Evolutionary conservation across 2,797 vertebrate species (phyloP), one percentile per base, ranked within the genome.

Genomic region (Falco cherrug): DNA sequence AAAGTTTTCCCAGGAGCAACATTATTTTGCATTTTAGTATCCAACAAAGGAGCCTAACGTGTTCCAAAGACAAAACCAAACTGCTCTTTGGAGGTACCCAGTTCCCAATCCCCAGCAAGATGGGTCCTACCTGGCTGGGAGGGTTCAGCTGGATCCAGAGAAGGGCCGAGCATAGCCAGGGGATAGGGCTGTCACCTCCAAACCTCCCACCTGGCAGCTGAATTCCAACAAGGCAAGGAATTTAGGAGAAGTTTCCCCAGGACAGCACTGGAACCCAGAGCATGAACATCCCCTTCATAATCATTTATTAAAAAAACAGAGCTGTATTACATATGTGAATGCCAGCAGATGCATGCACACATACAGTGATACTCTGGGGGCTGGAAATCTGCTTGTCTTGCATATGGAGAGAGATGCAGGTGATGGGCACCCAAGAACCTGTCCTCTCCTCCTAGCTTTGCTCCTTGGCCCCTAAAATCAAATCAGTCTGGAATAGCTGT

Each of bases 201-300:
- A 67, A 67, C 26, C 37, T 47, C 71, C 54, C 13, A 1, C 16
- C 31, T 6, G 43, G 50, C 56, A 50, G 61, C 65, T 28, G 39
- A 26, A 22, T 39, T 57, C 0, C 0, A 28, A 14, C 0, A 1
- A 43, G 14, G 64, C 11, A 39, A 39, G 39, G 39, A 39, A 39
- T 39, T 39, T 39, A 39, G 39, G 22, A 25, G 24, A 53, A 19
- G 17, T 45, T 70, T 11, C 39, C 57, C 63, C 51, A 24, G 67
- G 19, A 3, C 24, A 26, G 50, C 0, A 1, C 48, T 21, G 63
- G 51, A 48, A 26, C 73, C 56, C 16, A 20, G 68, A 43, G 63
- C 37, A 35, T 0, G 0, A 48, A 16, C 43, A 24, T 10, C 37
- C 20, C n/a, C 51, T n/a, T n/a, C 10, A 3, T 1, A 5, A 1